Base-by-base conservation (phyloP, 1,140 invertebrate genomes). In the Calycopis cecrops region DNA sequence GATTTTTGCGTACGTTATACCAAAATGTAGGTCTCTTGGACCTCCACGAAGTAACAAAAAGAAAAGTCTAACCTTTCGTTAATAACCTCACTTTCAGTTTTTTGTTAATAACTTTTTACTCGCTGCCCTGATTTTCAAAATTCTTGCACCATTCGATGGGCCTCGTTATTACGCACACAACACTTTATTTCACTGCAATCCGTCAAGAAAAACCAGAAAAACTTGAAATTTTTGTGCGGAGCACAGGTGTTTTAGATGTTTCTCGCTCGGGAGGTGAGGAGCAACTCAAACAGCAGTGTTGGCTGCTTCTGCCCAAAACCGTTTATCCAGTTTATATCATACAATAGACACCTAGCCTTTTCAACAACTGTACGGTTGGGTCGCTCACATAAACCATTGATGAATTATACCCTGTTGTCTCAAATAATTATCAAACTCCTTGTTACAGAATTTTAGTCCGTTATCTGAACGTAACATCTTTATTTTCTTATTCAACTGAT, bases 301-400 rank as follows among this genome's bases (percentile, higher is more conserved):
- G 0, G 83, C 65, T 21, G 85, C 79, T 62, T 88, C 79, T 8
- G 75, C 78, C 85, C 82, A 89, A 63, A 80, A 78, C 10, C 42
- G 51, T 34, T 65, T 66, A 9, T 57, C 35, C 11, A 88, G 63
- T 64, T 60, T 88, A 63, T 60, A n/a, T n/a, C n/a, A n/a, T n/a
- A n/a, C n/a, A n/a, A n/a, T n/a, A n/a, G n/a, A n/a, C n/a, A n/a
- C n/a, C 79, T 65, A 33, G 79, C 76, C 55, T 62, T 73, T 14
- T 87, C 75, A 2, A 73, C 51, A 6, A 89, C 52, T 6, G 71
- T 88, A 14, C 86, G 50, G 51, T 88, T 60, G 9, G 18, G n/a
- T 34, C 59, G 21, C 28, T 60, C 59, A 18, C 18, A 60, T 47
- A 60, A 9, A 10, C 54, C 59, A 48, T 90, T 60, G 53, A 52